These are phyloP conservation scores for Vireo griseus DNA, from an alignment of 2,797 vertebrate species.

Conservation along the genomic window DNA sequence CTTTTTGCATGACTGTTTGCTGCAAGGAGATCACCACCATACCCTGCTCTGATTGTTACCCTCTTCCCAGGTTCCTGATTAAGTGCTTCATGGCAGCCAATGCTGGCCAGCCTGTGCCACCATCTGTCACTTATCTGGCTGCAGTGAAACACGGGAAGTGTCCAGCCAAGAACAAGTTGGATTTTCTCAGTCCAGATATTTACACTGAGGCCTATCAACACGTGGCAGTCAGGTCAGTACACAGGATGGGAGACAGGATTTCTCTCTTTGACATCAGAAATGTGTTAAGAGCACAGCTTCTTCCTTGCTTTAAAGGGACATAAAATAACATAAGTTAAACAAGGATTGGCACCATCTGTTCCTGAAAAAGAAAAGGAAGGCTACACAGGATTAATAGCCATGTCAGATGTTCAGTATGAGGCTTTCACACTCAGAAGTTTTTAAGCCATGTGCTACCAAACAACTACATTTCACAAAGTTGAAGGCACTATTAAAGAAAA, in stretches of 20 bases:
- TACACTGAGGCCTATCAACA: slow-evolving; percentile 72
- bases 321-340: background rate
- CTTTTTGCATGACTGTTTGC: background rate
- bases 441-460: background rate
- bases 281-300: background rate
- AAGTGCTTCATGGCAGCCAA: slow-evolving; percentile 68
- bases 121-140: slow-evolving; percentile 69
- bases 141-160: slow-evolving; percentile 28
- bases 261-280: background rate
- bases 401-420: background rate
- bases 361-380: background rate
- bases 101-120: slow-evolving; percentile 50
- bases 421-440: background rate
- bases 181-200: slow-evolving; percentile 72
- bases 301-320: background rate
- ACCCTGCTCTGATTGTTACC: background rate
- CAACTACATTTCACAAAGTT: background rate
- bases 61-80: slow-evolving; percentile 73
- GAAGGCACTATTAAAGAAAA: background rate
- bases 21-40: background rate
- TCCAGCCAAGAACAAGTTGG: slow-evolving; percentile 54
- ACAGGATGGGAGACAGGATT: background rate
- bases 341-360: background rate
- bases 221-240: slow-evolving; percentile 68
- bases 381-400: background rate